Percentiles rank a stretch among this genome's conserved stretches.
Evolutionary conservation across 2,888 invertebrate genomes (phyloP).

Genomic region (Drosophila rellima): DNA sequence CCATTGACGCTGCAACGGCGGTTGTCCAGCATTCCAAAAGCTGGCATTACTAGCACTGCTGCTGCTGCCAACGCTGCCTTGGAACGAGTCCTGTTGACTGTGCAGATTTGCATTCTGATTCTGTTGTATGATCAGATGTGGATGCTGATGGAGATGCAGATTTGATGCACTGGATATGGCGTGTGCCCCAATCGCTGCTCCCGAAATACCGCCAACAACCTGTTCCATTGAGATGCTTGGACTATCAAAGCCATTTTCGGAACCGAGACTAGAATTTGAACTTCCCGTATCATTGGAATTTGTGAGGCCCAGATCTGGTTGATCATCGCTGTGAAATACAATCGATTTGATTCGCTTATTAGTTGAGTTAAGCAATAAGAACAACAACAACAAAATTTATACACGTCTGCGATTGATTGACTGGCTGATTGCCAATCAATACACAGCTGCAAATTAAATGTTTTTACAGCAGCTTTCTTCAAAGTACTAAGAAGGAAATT

Average conservation of each 20-base stretch:
- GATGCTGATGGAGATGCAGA: slow-evolving; percentile 58
- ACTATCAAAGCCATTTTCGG: slow-evolving; percentile 88
- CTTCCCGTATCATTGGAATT: slow-evolving; percentile 89
- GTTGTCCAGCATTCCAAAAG: slow-evolving; percentile 73
- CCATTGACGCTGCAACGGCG: slow-evolving; percentile 77
- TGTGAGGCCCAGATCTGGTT: slow-evolving; percentile 87
- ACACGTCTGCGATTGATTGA: background rate
- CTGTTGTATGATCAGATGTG: slow-evolving; percentile 65
- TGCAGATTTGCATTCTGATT: slow-evolving; percentile 75
- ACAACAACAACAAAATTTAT: background rate
- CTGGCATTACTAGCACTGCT: slow-evolving; percentile 72
- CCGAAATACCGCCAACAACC: slow-evolving; percentile 85
- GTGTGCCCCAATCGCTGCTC: slow-evolving; percentile 42
- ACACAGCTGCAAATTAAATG: slow-evolving; percentile 11
- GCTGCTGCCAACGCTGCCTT: slow-evolving; percentile 69
- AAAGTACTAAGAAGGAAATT: background rate
- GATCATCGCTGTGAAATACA: slow-evolving; percentile 88
- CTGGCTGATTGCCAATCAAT: slow-evolving; percentile 11
- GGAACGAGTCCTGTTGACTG: slow-evolving; percentile 82
- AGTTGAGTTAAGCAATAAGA: background rate
- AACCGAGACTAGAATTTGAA: slow-evolving; percentile 87
- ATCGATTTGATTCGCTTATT: slow-evolving; percentile 1
- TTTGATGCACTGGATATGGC: slow-evolving; percentile 39
- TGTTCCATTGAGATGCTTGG: slow-evolving; percentile 91
- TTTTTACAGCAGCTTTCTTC: slow-evolving; percentile 1